These are phyloP conservation scores for Eutrigla gurnardus DNA, from an alignment of 2,797 vertebrate genomes.

Conservation along the genomic window DNA sequence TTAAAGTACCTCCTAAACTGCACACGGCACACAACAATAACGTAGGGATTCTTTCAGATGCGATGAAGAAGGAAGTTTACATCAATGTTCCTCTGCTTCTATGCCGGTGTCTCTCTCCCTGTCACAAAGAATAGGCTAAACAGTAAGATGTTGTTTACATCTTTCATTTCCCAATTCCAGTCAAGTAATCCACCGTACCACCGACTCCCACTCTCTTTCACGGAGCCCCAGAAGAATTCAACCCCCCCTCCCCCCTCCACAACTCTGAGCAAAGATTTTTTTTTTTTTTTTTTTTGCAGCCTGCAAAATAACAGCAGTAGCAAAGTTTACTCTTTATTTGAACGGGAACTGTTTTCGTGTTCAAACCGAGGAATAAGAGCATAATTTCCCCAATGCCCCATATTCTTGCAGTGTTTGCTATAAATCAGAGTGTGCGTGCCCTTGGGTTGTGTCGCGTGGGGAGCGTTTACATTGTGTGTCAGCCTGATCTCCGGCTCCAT, in stretches of 20 bases:
- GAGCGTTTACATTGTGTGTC: slow-evolving; percentile 67
- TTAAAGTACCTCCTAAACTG: slow-evolving; percentile 51
- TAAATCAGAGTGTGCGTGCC: slow-evolving; percentile 60
- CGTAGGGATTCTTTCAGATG: slow-evolving; percentile 37
- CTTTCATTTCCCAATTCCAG: slow-evolving; percentile 67
- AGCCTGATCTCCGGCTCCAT: slow-evolving; percentile 65
- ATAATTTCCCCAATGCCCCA: slow-evolving; percentile 51
- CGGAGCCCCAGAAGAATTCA: slow-evolving; percentile 55
- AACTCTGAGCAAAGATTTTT: slow-evolving; percentile 50
- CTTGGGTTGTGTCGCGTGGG: slow-evolving; percentile 63
- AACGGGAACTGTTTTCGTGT: slow-evolving; percentile 64
- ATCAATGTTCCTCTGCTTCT: slow-evolving; percentile 51
- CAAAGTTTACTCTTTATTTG: slow-evolving; percentile 61
- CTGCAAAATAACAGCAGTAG: slow-evolving; percentile 49
- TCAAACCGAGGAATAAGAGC: slow-evolving; percentile 54
- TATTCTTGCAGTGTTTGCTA: slow-evolving; percentile 55
- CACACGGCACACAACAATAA: slow-evolving; percentile 45
- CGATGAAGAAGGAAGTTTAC: slow-evolving; percentile 57
- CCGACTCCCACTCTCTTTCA: slow-evolving; percentile 16
- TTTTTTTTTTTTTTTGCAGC: slow-evolving; percentile 20
- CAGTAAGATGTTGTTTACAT: slow-evolving; percentile 57
- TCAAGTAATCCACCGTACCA: slow-evolving; percentile 52
- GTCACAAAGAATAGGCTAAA: slow-evolving; percentile 54
- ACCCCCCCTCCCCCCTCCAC: slow-evolving; percentile 45
- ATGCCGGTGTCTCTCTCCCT: slow-evolving; percentile 36